Evolutionary conservation across 2,888 invertebrate genomes (phyloP).

Genomic region (Thecocarcelia acutangulata): DNA sequence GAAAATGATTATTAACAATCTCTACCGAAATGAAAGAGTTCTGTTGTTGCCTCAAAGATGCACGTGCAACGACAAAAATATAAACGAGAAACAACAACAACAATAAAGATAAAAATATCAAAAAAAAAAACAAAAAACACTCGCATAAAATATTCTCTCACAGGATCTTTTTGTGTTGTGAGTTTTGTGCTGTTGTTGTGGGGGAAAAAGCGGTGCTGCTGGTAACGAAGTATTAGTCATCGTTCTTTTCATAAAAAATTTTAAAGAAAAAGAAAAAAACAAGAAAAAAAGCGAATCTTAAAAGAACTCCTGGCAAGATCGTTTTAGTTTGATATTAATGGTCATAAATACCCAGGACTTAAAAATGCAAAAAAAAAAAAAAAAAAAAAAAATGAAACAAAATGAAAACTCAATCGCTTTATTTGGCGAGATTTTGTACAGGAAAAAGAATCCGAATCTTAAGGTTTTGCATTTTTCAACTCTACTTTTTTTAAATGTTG

Average conservation of each 20-base stretch:
- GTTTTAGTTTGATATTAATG: slow-evolving; percentile 61
- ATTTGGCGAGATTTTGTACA: slow-evolving; percentile 50
- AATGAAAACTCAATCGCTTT: slow-evolving; percentile 57
- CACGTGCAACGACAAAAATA: slow-evolving; percentile 63
- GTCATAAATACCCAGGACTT: slow-evolving; percentile 54
- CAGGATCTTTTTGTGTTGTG: slow-evolving; percentile 60
- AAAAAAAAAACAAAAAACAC: slow-evolving; percentile 9
- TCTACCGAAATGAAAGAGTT: slow-evolving; percentile 30
- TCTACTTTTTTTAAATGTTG: background rate
- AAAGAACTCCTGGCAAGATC: slow-evolving; percentile 68
- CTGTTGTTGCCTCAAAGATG: slow-evolving; percentile 47
- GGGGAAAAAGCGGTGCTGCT: slow-evolving; percentile 32
- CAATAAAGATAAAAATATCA: slow-evolving; percentile 30
- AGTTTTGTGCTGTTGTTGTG: slow-evolving; percentile 28
- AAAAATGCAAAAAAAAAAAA: slow-evolving; percentile 36
- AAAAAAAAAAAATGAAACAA: slow-evolving; percentile 37
- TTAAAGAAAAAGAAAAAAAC: background rate
- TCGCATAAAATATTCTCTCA: slow-evolving; percentile 57
- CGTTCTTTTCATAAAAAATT: slow-evolving; percentile 38
- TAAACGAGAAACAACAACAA: slow-evolving; percentile 26
- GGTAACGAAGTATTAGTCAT: slow-evolving; percentile 50
- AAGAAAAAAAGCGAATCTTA: slow-evolving; percentile 28
- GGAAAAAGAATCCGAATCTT: slow-evolving; percentile 30
- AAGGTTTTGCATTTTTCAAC: slow-evolving; percentile 39
- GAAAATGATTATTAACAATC: slow-evolving; percentile 39